Evolutionary conservation across 1,140 invertebrate species (phyloP).

Genomic region (Sitodiplosis mosellana): DNA sequence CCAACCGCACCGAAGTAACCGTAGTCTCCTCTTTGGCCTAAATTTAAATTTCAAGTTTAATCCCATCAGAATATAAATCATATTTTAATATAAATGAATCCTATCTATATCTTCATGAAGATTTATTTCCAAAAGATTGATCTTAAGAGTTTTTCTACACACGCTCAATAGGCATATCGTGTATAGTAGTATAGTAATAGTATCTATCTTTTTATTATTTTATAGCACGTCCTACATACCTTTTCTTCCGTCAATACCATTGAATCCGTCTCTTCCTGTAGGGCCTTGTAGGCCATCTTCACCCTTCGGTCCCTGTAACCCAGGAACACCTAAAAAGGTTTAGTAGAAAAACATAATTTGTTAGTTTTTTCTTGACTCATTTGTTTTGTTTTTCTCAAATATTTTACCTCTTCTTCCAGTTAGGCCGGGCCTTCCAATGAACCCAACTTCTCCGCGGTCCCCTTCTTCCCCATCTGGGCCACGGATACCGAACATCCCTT

Average conservation of each 20-base stretch:
- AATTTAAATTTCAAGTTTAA: too few species aligned
- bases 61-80: too few species aligned
- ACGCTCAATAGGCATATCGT: too few species aligned
- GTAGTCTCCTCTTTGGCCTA: slow-evolving; percentile 27
- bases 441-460: slow-evolving; percentile 30
- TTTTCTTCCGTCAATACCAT: slow-evolving; percentile 22
- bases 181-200: too few species aligned
- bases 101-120: too few species aligned
- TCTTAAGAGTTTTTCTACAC: too few species aligned
- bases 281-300: slow-evolving; percentile 28
- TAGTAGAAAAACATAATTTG: not conserved
- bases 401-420: slow-evolving; percentile 34
- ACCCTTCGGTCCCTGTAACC: slow-evolving; percentile 17
- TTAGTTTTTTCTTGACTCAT: slow-evolving; percentile 3
- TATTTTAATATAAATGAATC: too few species aligned
- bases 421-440: slow-evolving; percentile 28
- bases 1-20: slow-evolving; percentile 32
- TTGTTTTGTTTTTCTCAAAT: not conserved
- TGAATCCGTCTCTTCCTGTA: slow-evolving; percentile 29
- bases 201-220: too few species aligned
- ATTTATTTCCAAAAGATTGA: too few species aligned
- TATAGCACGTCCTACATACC: slow-evolving; percentile 14
- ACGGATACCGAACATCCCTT: slow-evolving; percentile 22
- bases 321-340: slow-evolving; percentile 11
- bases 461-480: slow-evolving; percentile 35